phyloP scores from a whole-genome alignment of 2,888 invertebrate species.

The Sisyra terminalis region DNA sequence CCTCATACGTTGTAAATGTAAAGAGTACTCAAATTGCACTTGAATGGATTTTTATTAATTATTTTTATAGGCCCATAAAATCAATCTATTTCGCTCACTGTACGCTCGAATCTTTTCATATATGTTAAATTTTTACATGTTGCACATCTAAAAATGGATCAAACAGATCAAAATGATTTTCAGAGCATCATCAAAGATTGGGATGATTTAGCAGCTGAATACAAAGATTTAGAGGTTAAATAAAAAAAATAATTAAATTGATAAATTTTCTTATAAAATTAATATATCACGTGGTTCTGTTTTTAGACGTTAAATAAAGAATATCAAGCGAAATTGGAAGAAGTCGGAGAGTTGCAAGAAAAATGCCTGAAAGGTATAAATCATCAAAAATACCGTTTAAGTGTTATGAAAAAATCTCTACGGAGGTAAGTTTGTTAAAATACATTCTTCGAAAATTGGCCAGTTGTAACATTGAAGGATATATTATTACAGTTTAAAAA shows the following conservation, averaged over 20 bases:
- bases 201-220: slow-evolving; percentile 63
- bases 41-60: no score
- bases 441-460: slow-evolving; percentile 24
- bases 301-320: slow-evolving; percentile 60
- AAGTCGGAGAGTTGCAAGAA: slow-evolving; percentile 66
- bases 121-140: neutral
- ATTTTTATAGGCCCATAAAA: no score
- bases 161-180: slow-evolving; percentile 42
- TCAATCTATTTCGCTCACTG: no score
- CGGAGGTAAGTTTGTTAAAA: no score
- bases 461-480: slow-evolving; percentile 3
- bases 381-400: slow-evolving; percentile 84
- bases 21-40: no score
- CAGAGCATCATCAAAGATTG: slow-evolving; percentile 49
- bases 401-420: slow-evolving; percentile 58
- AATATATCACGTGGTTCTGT: slow-evolving; percentile 10
- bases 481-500: slow-evolving; percentile 16
- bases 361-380: slow-evolving; percentile 76
- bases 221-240: slow-evolving; percentile 64
- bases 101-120: no score
- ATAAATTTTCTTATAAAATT: slow-evolving; percentile 8
- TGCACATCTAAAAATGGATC: slow-evolving; percentile 5
- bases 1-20: no score
- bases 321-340: slow-evolving; percentile 72
- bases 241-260: neutral